Percentiles rank a stretch among this genome's conserved stretches.
Conservation (phyloP, 2,888 invertebrate genomes). For the Drosophila nigricruria region DNA sequence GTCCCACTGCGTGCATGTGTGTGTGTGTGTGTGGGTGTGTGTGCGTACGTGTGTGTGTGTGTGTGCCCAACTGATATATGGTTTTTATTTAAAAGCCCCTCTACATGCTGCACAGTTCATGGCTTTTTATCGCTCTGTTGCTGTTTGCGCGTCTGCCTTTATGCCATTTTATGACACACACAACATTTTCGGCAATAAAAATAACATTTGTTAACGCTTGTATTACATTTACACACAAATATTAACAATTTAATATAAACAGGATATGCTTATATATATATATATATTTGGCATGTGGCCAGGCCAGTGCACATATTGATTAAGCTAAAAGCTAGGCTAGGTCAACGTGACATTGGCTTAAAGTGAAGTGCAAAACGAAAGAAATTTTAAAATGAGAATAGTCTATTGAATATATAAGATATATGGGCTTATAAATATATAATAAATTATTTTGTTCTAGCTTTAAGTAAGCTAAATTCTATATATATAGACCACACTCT, state of each 20-base stretch:
- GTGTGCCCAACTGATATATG: constrained; percentile 52
- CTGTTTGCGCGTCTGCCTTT: constrained; percentile 44
- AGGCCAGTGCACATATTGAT: constrained; percentile 10
- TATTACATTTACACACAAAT: constrained; percentile 34
- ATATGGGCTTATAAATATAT: too few species aligned
- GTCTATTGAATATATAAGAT: too few species aligned
- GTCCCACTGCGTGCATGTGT: constrained; percentile 9
- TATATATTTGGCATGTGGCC: not conserved
- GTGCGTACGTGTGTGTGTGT: constrained; percentile 6
- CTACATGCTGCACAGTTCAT: not conserved
- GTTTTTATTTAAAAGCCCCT: constrained; percentile 40
- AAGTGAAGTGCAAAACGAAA: not conserved
- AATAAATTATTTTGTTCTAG: too few species aligned
- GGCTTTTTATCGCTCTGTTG: constrained; percentile 43
- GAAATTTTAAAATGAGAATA: not conserved
- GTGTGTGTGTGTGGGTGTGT: constrained; percentile 5
- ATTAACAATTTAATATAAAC: constrained; percentile 10
- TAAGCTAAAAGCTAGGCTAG: constrained; percentile 7
- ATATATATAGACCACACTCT: not conserved
- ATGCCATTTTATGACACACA: constrained; percentile 58
- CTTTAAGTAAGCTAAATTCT: too few species aligned
- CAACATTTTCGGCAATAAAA: constrained; percentile 63
- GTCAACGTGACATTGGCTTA: not conserved
- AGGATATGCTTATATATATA: not conserved
- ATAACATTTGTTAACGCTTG: constrained; percentile 58